A percentile compares a stretch with the other conserved stretches of the same genome.
Conservation (phyloP, 2,797 vertebrate genomes). For the Ciconia nigra region DNA sequence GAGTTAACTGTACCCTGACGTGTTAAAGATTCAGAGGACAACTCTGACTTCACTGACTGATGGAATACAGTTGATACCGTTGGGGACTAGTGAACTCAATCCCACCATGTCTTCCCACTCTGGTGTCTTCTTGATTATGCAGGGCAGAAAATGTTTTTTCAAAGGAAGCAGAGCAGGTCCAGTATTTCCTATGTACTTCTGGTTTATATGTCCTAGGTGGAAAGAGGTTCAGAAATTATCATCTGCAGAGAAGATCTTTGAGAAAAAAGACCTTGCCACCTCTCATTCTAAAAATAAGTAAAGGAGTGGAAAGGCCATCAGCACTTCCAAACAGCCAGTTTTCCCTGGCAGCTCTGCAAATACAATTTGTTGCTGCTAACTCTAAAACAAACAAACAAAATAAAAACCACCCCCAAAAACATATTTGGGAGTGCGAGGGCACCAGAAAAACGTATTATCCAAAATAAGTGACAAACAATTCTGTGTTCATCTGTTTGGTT, state of each 20-base stretch:
- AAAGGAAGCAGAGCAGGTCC: neutral
- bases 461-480: neutral
- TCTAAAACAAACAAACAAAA: neutral
- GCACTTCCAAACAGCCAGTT: neutral
- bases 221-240: neutral
- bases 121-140: neutral
- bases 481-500: neutral
- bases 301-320: neutral
- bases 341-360: neutral
- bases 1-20: neutral
- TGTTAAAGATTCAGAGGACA: neutral
- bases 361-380: neutral
- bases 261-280: neutral
- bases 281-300: neutral
- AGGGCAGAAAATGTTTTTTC: neutral
- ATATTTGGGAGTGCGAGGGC: neutral
- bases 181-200: neutral
- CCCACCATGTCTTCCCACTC: neutral
- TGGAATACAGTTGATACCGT: neutral
- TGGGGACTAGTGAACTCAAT: neutral
- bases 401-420: neutral
- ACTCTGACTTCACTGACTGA: neutral
- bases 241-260: neutral
- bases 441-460: neutral
- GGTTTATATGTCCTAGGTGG: neutral